A percentile compares a stretch with the other conserved stretches of the same genome.
Conservation (phyloP, 2,797 vertebrate genomes). For the Periparus ater region DNA sequence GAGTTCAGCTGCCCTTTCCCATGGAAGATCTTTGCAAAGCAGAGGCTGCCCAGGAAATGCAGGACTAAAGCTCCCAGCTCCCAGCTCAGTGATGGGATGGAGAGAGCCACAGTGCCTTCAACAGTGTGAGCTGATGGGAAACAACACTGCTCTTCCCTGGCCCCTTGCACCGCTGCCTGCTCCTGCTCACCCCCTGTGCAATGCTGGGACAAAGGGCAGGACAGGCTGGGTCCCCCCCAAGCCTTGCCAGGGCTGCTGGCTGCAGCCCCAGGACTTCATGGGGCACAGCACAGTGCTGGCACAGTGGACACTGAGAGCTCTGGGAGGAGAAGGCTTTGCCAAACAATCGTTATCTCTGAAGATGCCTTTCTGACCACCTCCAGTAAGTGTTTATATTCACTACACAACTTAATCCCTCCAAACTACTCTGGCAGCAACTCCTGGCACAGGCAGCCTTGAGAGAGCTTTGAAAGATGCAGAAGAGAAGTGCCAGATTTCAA, state of each 20-base stretch:
- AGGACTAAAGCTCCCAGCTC: not conserved
- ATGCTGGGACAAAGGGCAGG: not conserved
- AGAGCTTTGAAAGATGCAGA: not conserved
- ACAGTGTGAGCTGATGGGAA: not conserved
- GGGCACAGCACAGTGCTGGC: not conserved
- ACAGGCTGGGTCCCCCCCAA: not conserved
- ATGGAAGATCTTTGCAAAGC: not conserved
- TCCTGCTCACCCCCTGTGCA: not conserved
- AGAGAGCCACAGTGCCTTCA: not conserved
- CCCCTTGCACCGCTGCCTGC: not conserved
- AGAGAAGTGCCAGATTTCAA: not conserved
- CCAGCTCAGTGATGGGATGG: not conserved
- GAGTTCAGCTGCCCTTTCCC: not conserved
- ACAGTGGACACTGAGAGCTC: not conserved
- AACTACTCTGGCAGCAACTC: not conserved
- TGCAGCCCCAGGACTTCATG: not conserved
- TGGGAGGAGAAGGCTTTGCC: not conserved
- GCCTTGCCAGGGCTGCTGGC: not conserved
- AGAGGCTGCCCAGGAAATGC: not conserved
- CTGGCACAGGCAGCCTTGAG: not conserved
- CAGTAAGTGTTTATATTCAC: not conserved
- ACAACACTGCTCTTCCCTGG: fast-evolving
- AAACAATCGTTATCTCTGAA: not conserved
- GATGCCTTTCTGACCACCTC: not conserved
- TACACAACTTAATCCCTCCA: not conserved